phyloP scores from a whole-genome alignment of 1,140 invertebrate species.

The Ostrea denselamellosa region DNA sequence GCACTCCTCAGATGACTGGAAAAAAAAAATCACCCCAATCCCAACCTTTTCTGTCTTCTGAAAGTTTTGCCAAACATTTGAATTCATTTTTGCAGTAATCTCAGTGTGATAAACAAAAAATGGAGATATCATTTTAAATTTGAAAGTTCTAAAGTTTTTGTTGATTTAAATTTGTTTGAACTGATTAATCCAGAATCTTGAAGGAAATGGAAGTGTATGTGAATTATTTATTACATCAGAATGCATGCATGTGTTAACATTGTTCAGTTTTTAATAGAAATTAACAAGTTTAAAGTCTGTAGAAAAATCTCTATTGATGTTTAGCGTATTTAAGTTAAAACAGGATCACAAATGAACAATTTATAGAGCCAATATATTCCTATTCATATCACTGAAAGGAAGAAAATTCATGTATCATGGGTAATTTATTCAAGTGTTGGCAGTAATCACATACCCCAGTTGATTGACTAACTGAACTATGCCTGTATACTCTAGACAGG shows the following conservation, averaged over 20 bases:
- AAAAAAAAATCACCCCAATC: not conserved
- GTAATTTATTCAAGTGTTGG: conserved; percentile 13
- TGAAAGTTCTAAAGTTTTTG: not conserved
- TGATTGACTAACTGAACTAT: conserved; percentile 10
- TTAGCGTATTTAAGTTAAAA: not conserved
- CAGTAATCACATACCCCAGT: not conserved
- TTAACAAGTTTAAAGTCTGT: not conserved
- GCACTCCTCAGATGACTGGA: not conserved
- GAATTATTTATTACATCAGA: too few relatives aligned
- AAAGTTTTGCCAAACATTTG: conserved; percentile 19
- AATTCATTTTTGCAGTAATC: conserved; percentile 3
- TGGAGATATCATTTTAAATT: not conserved
- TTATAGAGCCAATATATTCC: not conserved
- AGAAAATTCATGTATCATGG: not conserved
- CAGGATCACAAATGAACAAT: not conserved
- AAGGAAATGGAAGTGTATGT: not conserved
- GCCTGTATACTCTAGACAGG: not conserved
- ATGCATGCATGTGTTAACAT: too few relatives aligned
- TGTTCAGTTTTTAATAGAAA: not conserved
- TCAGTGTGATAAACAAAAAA: not conserved
- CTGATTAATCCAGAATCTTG: not conserved
- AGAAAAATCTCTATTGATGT: not conserved
- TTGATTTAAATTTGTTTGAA: not conserved
- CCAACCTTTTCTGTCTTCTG: not conserved
- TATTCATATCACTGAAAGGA: not conserved